Percentiles rank a stretch among this genome's conserved stretches.
These are phyloP conservation scores for Piscicola geometra DNA, from an alignment of 2,888 invertebrate species.

Conservation along the genomic window DNA sequence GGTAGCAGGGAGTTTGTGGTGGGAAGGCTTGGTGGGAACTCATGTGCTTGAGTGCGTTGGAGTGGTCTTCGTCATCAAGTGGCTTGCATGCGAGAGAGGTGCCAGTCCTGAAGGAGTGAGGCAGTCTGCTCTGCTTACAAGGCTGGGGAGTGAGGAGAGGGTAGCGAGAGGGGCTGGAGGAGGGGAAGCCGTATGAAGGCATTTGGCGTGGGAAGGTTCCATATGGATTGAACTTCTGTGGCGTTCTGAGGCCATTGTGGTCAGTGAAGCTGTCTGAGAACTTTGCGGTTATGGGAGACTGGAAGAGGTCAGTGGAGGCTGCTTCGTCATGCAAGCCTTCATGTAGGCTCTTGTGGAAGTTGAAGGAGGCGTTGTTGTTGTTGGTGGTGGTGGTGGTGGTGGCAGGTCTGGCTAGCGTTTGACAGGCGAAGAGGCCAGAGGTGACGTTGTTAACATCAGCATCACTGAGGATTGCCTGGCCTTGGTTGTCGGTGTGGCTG, in stretches of 20 bases:
- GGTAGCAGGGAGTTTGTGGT: too few relatives aligned
- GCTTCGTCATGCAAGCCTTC: neutral
- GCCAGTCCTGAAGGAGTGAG: neutral
- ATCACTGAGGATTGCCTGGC: constrained; percentile 19
- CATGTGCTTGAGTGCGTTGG: neutral
- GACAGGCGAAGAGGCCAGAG: too few relatives aligned
- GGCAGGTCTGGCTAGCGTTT: too few relatives aligned
- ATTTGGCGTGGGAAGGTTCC: neutral
- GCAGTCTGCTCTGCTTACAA: neutral
- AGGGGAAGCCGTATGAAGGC: too few relatives aligned
- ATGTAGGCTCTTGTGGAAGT: neutral
- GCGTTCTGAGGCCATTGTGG: neutral
- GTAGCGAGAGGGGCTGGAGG: neutral
- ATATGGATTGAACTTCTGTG: neutral
- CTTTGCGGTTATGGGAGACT: neutral
- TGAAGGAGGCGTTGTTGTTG: neutral
- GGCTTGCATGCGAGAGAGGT: neutral
- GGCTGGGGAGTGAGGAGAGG: constrained; percentile 8
- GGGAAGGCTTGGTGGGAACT: too few relatives aligned
- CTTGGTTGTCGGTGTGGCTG: constrained; percentile 10
- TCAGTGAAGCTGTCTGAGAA: neutral
- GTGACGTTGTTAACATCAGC: constrained; percentile 13
- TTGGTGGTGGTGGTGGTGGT: too few relatives aligned
- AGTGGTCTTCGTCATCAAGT: neutral
- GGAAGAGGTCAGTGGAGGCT: neutral